Evolutionary conservation across 1,140 invertebrate genomes (phyloP), one percentile per base, ranked within the genome.

Genomic region (Apis cerana): DNA sequence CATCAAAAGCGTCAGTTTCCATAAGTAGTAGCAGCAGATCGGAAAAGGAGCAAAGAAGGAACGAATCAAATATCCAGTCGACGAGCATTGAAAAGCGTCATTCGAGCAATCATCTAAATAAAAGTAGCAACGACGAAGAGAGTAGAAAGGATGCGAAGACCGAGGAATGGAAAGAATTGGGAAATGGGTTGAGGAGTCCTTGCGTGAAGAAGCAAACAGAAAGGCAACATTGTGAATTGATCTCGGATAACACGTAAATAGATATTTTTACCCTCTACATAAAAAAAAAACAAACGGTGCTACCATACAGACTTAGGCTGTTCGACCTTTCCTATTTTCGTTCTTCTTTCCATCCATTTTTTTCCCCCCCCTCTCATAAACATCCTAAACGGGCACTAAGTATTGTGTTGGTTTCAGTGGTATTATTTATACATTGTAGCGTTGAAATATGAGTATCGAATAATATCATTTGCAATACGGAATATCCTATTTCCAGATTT

Each of bases 241-340:
- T 52, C 23, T 62, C 65, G 43, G 83, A 85, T 13, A 81, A 81
- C n/a, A 81, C 79, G 79, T 81, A 81, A 75, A 81, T 56, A n/a
- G 17, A n/a, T 54, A 56, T 17, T 33, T 15, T 21, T 13, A 21
- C 33, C 62, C 43, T 23, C 15, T 58, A 43, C 15, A 48, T 75
- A 67, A 54, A 58, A 52, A 68, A 50, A 67, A 43, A 43, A 43
- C 3, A 43, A 75, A 56, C 43, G 79, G 79, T 81, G 79, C 79
- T 81, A 75, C 43, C 79, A 81, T 21, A 50, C 56, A 79, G 62
- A 54, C n/a, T 77, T 43, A 19, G 58, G 21, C 71, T 75, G 70
- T 50, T 68, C 62, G 27, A 80, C 19, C 19, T 33, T 27, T n/a
- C 21, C 23, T 62, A n/a, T 59, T 21, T 68, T 68, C 59, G 17